phyloP scores from a whole-genome alignment of 2,888 invertebrate genomes.

The Fissipunctia ypsillon region DNA sequence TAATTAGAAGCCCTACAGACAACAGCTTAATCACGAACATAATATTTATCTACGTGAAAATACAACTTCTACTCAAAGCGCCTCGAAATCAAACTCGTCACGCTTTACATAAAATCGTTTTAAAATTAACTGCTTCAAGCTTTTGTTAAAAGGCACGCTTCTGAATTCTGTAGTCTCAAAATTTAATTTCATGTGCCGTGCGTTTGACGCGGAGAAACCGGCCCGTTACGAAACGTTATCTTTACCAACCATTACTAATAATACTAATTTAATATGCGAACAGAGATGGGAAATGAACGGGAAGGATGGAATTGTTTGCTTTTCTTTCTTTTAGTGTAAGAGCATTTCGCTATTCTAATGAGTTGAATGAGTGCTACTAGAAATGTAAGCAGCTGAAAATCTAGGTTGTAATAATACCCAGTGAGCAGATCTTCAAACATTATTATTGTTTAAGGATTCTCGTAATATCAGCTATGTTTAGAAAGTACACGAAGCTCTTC shows the following conservation, averaged over 20 bases:
- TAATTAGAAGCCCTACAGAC: background rate
- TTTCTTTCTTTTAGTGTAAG: constrained; percentile 30
- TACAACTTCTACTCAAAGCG: constrained; percentile 8
- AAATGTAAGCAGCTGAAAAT: constrained; percentile 34
- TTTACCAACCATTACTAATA: constrained; percentile 41
- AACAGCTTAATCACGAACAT: constrained; percentile 3
- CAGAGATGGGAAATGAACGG: constrained; percentile 6
- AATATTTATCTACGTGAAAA: background rate
- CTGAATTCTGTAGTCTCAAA: constrained; percentile 52
- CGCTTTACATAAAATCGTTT: constrained; percentile 50
- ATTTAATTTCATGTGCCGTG: constrained; percentile 74
- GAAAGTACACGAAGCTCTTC: constrained; percentile 10
- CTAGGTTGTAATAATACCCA: constrained; percentile 48
- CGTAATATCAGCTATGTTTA: constrained; percentile 32
- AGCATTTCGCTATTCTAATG: constrained; percentile 41
- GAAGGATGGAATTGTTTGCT: constrained; percentile 39
- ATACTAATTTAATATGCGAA: constrained; percentile 36
- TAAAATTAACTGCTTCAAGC: constrained; percentile 57
- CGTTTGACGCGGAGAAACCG: constrained; percentile 66
- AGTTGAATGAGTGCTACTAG: constrained; percentile 21
- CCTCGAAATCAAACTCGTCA: constrained; percentile 21
- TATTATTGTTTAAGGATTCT: constrained; percentile 41
- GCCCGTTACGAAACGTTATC: constrained; percentile 50
- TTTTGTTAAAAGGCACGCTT: constrained; percentile 65
- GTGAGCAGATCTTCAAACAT: constrained; percentile 44